Percentiles rank a stretch among this genome's conserved stretches.
These are phyloP conservation scores for Acinonyx jubatus DNA, from an alignment of 2,113 vertebrate species.

Conservation along the genomic window DNA sequence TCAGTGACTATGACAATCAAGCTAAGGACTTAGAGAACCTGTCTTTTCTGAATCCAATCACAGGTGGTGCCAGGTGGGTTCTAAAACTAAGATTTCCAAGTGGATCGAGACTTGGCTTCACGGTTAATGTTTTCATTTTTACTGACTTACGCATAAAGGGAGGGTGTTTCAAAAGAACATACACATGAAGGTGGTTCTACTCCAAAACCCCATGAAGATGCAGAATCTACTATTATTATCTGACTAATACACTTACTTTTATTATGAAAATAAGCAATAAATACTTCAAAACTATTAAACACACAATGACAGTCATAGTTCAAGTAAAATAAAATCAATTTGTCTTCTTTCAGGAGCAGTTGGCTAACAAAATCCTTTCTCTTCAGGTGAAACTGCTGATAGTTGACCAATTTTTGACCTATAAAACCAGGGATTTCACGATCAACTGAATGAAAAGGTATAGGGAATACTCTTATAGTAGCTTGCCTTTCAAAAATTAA, in stretches of 20 bases:
- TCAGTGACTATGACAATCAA: neutral
- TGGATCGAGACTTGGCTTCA: constrained; percentile 67
- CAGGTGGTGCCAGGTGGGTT: neutral
- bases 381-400: neutral
- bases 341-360: constrained; percentile 5
- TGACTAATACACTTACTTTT: neutral
- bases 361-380: neutral
- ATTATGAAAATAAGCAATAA: constrained; percentile 36
- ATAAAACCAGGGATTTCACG: constrained; percentile 68
- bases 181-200: fast-evolving
- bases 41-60: constrained; percentile 26
- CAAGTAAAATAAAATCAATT: neutral
- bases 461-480: neutral
- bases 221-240: neutral
- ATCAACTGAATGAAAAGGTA: constrained; percentile 72
- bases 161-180: neutral
- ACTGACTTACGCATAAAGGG: neutral
- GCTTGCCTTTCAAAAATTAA: neutral
- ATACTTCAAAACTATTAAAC: constrained; percentile 31
- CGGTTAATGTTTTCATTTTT: neutral
- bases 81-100: neutral
- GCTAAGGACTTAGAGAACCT: neutral
- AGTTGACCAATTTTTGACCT: constrained; percentile 31
- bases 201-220: neutral
- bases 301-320: neutral